phyloP scores from a whole-genome alignment of 2,113 vertebrate species.

The Zosterops borbonicus region DNA sequence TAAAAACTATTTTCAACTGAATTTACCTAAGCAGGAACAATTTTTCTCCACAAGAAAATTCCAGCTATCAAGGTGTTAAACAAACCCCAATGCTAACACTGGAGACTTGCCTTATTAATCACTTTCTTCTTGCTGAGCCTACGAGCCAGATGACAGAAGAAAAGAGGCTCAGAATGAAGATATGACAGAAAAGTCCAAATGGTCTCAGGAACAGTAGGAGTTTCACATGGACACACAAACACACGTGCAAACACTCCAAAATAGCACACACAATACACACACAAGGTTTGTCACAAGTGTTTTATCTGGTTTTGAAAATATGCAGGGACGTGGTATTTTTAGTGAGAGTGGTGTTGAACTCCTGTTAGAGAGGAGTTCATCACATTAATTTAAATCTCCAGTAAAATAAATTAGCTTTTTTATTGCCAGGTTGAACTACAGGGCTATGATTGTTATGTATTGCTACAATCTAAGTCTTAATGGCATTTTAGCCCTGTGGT shows the following conservation, averaged over 20 bases:
- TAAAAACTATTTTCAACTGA: neutral
- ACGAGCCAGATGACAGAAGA: neutral
- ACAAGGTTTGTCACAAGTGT: neutral
- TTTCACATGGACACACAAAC: neutral
- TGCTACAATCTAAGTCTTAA: constrained; percentile 73
- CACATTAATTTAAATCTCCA: constrained; percentile 66
- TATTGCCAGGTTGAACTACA: constrained; percentile 61
- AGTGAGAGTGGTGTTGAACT: neutral
- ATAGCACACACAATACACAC: neutral
- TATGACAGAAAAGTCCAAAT: neutral
- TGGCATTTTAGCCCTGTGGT: constrained; percentile 78
- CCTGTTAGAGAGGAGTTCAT: constrained; percentile 45
- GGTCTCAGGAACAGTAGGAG: neutral
- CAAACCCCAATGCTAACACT: neutral
- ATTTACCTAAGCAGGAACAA: neutral
- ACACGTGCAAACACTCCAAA: neutral
- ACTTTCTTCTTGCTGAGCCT: neutral
- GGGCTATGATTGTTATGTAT: constrained; percentile 72
- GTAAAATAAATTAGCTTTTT: constrained; percentile 75
- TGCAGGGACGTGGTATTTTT: neutral
- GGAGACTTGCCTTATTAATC: neutral
- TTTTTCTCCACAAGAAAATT: neutral
- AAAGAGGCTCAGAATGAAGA: neutral
- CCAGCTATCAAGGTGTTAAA: neutral
- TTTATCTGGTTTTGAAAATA: neutral